Conservation (phyloP, 2,113 vertebrate genomes). For the Rhinopomastus cyanomelas region DNA sequence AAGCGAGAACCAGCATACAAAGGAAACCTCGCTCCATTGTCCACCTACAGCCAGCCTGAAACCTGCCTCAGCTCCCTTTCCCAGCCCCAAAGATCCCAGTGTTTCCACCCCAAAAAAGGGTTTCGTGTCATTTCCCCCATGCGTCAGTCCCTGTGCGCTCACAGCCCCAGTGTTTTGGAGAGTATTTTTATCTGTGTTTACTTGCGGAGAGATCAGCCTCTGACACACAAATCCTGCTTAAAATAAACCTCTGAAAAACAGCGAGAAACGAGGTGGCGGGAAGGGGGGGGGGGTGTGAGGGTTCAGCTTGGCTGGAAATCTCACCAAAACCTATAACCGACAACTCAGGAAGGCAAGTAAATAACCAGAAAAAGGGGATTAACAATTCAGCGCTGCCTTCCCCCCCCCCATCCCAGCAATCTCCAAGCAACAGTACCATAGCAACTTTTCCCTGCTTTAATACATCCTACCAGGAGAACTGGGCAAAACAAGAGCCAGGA, state of each 20-base stretch:
- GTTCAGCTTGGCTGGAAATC: no score
- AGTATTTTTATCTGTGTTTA: not conserved
- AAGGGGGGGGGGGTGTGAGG: no score
- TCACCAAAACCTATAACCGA: no score
- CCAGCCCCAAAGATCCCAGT: not conserved
- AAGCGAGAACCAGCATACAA: constrained; percentile 69
- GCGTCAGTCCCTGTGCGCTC: not conserved
- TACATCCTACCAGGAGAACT: not conserved
- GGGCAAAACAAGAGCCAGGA: not conserved
- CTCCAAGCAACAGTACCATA: no score
- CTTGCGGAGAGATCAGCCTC: not conserved
- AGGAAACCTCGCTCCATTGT: constrained; percentile 72
- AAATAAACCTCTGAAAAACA: not conserved
- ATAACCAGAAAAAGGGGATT: no score
- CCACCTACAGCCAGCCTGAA: constrained; percentile 41
- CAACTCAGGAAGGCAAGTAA: no score
- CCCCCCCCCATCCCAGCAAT: no score
- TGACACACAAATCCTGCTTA: not conserved
- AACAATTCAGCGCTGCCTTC: no score
- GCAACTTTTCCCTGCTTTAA: not conserved
- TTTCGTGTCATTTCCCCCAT: not conserved
- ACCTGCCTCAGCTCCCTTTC: not conserved
- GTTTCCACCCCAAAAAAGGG: not conserved
- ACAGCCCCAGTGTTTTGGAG: not conserved
- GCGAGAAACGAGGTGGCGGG: rapidly evolving